A percentile compares a stretch with the other conserved stretches of the same genome.
Conservation (phyloP, 2,888 invertebrate genomes). For the Mimumesa dahlbomi region DNA sequence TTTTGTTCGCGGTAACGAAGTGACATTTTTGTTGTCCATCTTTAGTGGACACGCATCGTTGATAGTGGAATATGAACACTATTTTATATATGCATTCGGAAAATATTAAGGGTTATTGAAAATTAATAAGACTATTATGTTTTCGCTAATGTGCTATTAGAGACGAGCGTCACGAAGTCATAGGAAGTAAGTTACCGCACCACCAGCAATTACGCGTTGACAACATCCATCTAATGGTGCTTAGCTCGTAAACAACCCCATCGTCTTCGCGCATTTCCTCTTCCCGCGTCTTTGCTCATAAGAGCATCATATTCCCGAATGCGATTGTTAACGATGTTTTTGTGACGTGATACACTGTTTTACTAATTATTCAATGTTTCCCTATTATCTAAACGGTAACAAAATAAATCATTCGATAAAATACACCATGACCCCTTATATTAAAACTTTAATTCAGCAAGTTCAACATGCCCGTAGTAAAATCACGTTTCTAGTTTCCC, state of each 20-base stretch:
- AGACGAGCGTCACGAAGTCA: constrained; percentile 46
- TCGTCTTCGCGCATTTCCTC: constrained; percentile 51
- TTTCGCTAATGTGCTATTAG: constrained; percentile 51
- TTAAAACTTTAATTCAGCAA: too few species aligned
- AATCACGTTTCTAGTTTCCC: too few species aligned
- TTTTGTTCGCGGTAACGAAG: constrained; percentile 19
- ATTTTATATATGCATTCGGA: too few species aligned
- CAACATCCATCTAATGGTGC: constrained; percentile 71
- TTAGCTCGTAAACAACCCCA: constrained; percentile 71
- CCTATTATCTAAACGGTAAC: too few species aligned
- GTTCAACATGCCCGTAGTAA: too few species aligned
- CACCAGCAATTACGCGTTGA: constrained; percentile 71
- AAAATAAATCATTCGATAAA: too few species aligned
- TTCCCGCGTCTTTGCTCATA: constrained; percentile 50
- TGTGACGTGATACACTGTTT: constrained; percentile 38
- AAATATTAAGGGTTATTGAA: too few species aligned
- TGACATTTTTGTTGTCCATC: constrained; percentile 65
- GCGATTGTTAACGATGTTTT: constrained; percentile 48
- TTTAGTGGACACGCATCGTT: too few species aligned
- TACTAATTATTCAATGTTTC: too few species aligned
- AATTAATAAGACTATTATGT: constrained; percentile 22
- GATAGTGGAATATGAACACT: too few species aligned
- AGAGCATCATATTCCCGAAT: constrained; percentile 45
- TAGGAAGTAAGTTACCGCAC: constrained; percentile 67
- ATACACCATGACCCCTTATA: too few species aligned